Evolutionary conservation across 2,888 invertebrate genomes (phyloP).

Genomic region (Entomobrya proxima): DNA sequence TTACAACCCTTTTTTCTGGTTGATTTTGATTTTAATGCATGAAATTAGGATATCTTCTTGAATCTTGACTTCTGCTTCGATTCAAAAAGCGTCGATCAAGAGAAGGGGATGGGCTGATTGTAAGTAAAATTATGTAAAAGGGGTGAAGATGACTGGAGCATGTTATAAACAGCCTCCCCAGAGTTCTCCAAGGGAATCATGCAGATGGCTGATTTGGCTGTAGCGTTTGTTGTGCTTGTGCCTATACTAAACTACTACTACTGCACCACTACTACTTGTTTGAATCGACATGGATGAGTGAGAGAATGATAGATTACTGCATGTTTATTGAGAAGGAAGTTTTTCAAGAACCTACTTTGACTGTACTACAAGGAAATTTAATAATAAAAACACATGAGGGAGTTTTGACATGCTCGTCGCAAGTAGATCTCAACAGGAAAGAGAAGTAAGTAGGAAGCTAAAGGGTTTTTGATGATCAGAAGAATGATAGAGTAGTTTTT

Average conservation of each 20-base stretch:
- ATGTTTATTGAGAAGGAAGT: slow-evolving; percentile 18
- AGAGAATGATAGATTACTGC: slow-evolving; percentile 42
- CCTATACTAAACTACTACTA: background rate
- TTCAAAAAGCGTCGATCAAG: slow-evolving; percentile 6
- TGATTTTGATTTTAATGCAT: slow-evolving; percentile 57
- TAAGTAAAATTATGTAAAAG: slow-evolving; percentile 30
- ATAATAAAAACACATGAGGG: slow-evolving; percentile 57
- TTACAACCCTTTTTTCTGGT: slow-evolving; percentile 31
- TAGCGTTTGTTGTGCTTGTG: background rate
- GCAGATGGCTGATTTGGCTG: slow-evolving; percentile 54
- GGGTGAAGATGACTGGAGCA: slow-evolving; percentile 34
- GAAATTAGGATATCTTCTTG: slow-evolving; percentile 62
- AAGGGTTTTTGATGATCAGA: slow-evolving; percentile 42
- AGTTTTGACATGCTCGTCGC: slow-evolving; percentile 7
- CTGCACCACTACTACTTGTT: slow-evolving; percentile 26
- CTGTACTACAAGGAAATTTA: slow-evolving; percentile 37
- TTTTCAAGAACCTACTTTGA: slow-evolving; percentile 26
- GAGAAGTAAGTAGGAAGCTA: slow-evolving; percentile 31
- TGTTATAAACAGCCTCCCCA: slow-evolving; percentile 37
- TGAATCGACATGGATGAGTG: slow-evolving; percentile 59
- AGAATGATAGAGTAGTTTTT: slow-evolving; percentile 46
- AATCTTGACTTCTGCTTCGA: slow-evolving; percentile 47
- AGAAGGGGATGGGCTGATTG: slow-evolving; percentile 18
- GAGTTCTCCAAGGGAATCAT: slow-evolving; percentile 37
- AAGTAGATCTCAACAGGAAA: slow-evolving; percentile 24